Percentiles rank a stretch among this genome's conserved stretches.
Conservation (phyloP, 2,113 vertebrate species). For the Stictonetta naevosa region DNA sequence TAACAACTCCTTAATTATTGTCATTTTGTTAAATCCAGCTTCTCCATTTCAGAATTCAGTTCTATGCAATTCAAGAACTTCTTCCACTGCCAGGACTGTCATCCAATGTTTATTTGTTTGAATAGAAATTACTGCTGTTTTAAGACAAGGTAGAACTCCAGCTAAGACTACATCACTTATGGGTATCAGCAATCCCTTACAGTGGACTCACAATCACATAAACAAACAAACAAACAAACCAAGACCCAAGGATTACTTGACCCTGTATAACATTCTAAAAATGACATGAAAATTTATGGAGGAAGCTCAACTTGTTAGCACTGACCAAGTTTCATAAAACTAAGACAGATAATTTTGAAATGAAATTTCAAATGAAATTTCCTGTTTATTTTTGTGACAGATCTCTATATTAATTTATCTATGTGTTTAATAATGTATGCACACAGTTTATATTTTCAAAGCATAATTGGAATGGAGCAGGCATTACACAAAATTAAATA, state of each 20-base stretch:
- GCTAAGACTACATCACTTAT: background rate
- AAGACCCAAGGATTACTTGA: background rate
- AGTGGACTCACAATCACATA: background rate
- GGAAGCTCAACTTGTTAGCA: background rate
- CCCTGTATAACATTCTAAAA: background rate
- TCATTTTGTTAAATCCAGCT: background rate
- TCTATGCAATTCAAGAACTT: background rate
- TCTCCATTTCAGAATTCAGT: background rate
- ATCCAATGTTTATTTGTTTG: background rate
- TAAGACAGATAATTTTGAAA: background rate
- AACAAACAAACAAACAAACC: background rate
- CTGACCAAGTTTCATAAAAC: background rate
- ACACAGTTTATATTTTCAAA: background rate
- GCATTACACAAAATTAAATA: background rate
- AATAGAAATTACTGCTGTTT: background rate
- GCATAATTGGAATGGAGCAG: background rate
- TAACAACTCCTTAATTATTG: background rate
- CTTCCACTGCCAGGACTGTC: background rate
- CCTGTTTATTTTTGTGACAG: background rate
- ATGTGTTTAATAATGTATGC: background rate
- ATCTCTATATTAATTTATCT: background rate
- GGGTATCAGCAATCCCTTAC: background rate
- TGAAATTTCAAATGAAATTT: background rate
- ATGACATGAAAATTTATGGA: background rate
- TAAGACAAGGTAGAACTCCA: background rate